Conservation (phyloP, 2,797 vertebrate genomes). For the Pantherophis alleghaniensis region DNA sequence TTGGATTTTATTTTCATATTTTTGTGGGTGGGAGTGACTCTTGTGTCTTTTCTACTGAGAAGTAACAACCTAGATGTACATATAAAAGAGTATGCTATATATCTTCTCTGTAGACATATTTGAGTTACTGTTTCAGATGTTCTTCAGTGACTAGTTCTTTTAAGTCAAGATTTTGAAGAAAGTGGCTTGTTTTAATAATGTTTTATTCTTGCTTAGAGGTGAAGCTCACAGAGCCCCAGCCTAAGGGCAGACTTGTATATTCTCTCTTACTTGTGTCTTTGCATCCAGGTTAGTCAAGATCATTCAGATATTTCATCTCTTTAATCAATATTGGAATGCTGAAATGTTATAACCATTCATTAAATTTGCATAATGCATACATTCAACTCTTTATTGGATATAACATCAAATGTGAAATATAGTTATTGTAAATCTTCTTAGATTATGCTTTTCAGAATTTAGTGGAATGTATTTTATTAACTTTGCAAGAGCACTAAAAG, state of each 20-base stretch:
- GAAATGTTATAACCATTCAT: not conserved
- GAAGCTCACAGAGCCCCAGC: not conserved
- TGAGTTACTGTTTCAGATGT: not conserved
- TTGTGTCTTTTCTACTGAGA: not conserved
- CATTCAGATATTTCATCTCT: not conserved
- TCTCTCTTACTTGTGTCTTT: not conserved
- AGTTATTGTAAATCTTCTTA: not conserved
- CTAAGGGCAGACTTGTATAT: not conserved
- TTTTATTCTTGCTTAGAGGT: not conserved
- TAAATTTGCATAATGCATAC: not conserved
- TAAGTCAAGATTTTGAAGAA: not conserved
- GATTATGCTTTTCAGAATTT: not conserved
- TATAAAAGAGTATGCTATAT: not conserved
- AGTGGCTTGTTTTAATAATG: not conserved
- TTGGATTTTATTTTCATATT: not conserved
- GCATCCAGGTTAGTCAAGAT: not conserved
- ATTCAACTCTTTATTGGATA: not conserved
- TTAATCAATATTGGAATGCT: not conserved
- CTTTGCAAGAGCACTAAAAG: not conserved
- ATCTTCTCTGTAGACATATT: not conserved
- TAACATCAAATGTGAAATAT: not conserved
- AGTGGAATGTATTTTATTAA: not conserved
- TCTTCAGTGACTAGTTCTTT: not conserved
- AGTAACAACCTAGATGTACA: not conserved
- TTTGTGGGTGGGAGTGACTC: not conserved